Conservation (phyloP, 2,888 invertebrate species). For the Hydroisotoma schaefferi region DNA sequence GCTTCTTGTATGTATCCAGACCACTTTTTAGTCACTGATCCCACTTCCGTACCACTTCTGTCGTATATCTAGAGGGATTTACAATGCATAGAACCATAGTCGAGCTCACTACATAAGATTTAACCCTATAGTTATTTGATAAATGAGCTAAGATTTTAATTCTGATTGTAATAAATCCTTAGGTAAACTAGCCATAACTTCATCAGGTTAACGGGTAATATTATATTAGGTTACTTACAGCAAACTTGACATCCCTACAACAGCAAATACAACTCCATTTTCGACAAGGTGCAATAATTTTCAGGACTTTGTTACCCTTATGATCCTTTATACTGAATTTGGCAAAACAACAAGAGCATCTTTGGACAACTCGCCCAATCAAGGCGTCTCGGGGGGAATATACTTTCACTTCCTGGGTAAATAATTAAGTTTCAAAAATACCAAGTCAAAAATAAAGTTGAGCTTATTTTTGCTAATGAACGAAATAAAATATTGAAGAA, state of each 20-base stretch:
- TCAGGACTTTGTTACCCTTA: neutral
- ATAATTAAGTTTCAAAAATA: too few relatives aligned
- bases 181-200: too few relatives aligned
- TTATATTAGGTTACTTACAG: neutral
- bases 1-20: slow-evolving; percentile 74
- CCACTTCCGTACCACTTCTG: too few relatives aligned
- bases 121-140: too few relatives aligned
- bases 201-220: too few relatives aligned
- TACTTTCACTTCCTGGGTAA: neutral
- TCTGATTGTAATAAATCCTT: too few relatives aligned
- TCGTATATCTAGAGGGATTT: too few relatives aligned
- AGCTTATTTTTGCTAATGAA: too few relatives aligned
- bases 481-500: neutral
- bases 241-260: neutral
- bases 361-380: neutral
- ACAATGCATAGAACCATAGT: too few relatives aligned
- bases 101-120: too few relatives aligned
- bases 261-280: slow-evolving; percentile 1
- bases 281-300: neutral
- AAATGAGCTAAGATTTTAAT: too few relatives aligned
- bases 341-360: neutral
- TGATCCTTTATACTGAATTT: neutral
- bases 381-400: neutral
- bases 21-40: slow-evolving; percentile 87
- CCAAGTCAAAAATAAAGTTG: too few relatives aligned